Evolutionary conservation across 2,888 invertebrate genomes (phyloP).

Genomic region (Chironomus riparius): DNA sequence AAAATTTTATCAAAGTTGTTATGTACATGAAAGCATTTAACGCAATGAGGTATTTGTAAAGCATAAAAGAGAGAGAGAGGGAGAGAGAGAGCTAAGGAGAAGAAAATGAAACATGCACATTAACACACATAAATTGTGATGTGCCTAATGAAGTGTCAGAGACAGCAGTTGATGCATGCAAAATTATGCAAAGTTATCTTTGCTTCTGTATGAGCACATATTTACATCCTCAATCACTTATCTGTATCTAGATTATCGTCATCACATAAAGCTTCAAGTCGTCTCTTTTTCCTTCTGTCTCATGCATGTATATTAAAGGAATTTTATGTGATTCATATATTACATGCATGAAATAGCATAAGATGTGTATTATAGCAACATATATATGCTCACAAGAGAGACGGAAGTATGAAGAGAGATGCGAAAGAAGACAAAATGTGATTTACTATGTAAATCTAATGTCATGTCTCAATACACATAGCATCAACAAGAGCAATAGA

Average conservation of each 20-base stretch:
- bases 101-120: neutral
- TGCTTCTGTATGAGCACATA: neutral
- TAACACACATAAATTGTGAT: neutral
- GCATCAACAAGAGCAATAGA: neutral
- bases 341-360: neutral
- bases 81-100: neutral
- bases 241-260: neutral
- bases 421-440: neutral
- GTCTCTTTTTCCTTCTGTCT: neutral
- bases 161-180: constrained; percentile 6
- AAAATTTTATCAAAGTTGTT: too few relatives aligned
- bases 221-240: constrained; percentile 10
- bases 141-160: constrained; percentile 20
- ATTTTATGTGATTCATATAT: neutral
- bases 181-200: constrained; percentile 1
- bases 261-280: neutral
- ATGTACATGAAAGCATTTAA: too few relatives aligned
- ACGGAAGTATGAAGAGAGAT: neutral
- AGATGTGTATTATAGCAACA: neutral
- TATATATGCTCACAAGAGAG: too few relatives aligned
- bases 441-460: constrained; percentile 12
- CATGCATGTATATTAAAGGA: neutral
- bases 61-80: too few relatives aligned
- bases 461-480: constrained; percentile 4
- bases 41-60: too few relatives aligned